Conservation (phyloP, 2,888 invertebrate species). For the Notodonta dromedarius region DNA sequence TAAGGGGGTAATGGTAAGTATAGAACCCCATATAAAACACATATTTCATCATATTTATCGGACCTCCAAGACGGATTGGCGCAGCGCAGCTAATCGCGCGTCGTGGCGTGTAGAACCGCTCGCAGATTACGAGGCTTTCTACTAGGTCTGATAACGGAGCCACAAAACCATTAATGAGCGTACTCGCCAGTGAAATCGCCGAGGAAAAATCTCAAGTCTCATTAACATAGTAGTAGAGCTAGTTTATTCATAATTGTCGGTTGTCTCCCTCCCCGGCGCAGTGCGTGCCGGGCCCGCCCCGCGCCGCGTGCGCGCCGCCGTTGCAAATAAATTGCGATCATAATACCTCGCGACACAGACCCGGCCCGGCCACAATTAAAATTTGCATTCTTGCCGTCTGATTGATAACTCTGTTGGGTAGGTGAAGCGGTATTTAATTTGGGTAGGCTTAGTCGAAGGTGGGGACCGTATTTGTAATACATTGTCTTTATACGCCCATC, state of each 20-base stretch:
- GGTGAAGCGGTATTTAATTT: conserved; percentile 63
- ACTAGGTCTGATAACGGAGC: conserved; percentile 65
- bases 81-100: conserved; percentile 12
- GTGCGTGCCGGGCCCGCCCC: conserved; percentile 61
- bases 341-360: conserved; percentile 69
- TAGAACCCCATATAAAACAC: conserved; percentile 2
- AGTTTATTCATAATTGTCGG: conserved; percentile 82
- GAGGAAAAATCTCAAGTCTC: conserved; percentile 78
- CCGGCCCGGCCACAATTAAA: conserved; percentile 71
- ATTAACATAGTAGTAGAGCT: conserved; percentile 81
- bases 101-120: conserved; percentile 35
- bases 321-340: conserved; percentile 70
- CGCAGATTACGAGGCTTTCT: conserved; percentile 64
- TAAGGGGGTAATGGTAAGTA: too few relatives aligned
- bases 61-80: conserved; percentile 1
- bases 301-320: conserved; percentile 48
- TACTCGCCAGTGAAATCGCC: conserved; percentile 75
- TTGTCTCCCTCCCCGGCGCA: conserved; percentile 65
- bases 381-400: conserved; percentile 77
- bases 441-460: conserved; percentile 47
- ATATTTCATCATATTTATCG: conserved; percentile 8
- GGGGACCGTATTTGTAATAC: conserved; percentile 26
- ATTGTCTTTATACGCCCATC: conserved; percentile 12
- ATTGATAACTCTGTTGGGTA: conserved; percentile 78
- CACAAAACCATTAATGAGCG: conserved; percentile 77